phyloP scores from a whole-genome alignment of 1,140 invertebrate species.

The Aphelenchoides fujianensis region DNA sequence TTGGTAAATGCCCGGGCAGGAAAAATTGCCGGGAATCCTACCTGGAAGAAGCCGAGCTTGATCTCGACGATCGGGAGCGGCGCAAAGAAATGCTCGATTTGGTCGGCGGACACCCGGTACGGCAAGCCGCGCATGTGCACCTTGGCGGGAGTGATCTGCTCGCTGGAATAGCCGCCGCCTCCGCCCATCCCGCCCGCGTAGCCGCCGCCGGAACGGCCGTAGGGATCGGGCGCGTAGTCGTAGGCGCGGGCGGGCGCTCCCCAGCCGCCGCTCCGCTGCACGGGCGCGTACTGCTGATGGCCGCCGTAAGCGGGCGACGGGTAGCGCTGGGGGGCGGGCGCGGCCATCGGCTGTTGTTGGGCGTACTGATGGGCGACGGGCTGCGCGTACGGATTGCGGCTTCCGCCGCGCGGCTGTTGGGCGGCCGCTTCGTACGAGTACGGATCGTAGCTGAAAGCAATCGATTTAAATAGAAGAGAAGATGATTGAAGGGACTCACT shows the following conservation, averaged over 20 bases:
- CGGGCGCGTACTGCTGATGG: background rate
- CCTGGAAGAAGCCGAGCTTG: constrained; percentile 27
- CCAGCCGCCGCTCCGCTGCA: background rate
- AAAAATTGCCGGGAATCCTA: too few species aligned
- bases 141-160: constrained; percentile 12
- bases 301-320: background rate
- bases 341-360: background rate
- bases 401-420: too few species aligned
- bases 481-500: background rate
- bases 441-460: background rate
- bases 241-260: background rate
- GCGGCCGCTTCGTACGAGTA: background rate
- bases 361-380: background rate
- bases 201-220: constrained; percentile 16
- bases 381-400: too few species aligned
- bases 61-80: constrained; percentile 26
- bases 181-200: too few species aligned
- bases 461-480: background rate
- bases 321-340: background rate
- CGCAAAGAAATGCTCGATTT: constrained; percentile 30
- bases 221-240: background rate
- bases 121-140: constrained; percentile 85
- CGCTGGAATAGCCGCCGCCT: constrained; percentile 1
- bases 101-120: constrained; percentile 73
- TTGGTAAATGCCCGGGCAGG: too few species aligned